These are phyloP conservation scores for Euura saliciscinereae DNA, from an alignment of 1,140 invertebrate species.

Conservation along the genomic window DNA sequence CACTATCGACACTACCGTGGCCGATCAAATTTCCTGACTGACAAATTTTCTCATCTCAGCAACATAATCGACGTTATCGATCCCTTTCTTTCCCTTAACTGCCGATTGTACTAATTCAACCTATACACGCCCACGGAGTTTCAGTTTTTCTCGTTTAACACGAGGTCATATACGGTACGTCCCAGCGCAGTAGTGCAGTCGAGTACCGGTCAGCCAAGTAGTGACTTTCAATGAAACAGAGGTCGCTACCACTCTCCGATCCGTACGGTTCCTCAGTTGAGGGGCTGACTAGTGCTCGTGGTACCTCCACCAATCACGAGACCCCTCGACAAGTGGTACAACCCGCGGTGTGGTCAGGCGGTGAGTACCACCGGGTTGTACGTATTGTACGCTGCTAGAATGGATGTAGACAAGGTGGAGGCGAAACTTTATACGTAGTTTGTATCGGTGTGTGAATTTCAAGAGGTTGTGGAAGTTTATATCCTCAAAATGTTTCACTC, in stretches of 20 bases:
- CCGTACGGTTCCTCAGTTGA: background rate
- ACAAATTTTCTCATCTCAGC: background rate
- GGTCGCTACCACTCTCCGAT: no score
- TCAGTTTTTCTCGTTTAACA: no score
- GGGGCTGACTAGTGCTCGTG: background rate
- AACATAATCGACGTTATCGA: background rate
- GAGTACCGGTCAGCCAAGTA: constrained; percentile 6
- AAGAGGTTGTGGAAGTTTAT: no score
- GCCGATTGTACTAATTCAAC: no score
- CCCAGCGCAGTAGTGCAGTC: background rate
- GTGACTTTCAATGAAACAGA: constrained; percentile 1
- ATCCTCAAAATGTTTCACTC: background rate
- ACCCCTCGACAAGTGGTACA: constrained; percentile 4
- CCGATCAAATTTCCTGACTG: background rate
- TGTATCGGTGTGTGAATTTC: no score
- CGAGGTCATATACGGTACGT: no score
- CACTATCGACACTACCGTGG: background rate
- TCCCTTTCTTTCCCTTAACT: background rate
- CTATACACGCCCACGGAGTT: no score
- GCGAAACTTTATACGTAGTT: no score
- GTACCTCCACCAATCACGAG: background rate
- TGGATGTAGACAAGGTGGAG: no score
- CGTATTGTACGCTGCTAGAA: background rate
- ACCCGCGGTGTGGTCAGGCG: constrained; percentile 3
- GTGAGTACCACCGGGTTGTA: constrained; percentile 1